Base-by-base conservation (phyloP, 2,888 invertebrate species). In the Sceliomorpha sp. region DNA sequence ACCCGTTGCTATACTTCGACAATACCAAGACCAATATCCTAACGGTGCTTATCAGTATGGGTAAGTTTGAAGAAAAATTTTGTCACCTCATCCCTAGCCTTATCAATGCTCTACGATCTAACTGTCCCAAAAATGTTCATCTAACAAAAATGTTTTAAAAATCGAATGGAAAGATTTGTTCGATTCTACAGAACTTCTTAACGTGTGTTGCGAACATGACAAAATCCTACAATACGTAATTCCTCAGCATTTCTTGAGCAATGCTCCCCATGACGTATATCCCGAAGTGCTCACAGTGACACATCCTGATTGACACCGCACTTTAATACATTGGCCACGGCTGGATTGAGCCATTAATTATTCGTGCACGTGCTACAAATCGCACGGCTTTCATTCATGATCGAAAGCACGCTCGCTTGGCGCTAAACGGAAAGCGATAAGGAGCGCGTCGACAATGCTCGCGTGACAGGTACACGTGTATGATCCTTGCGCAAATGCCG, bases 31-130 rank as follows among this genome's bases (percentile, higher is more conserved):
- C 71, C 75, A 79, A 27, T 73, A 81, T 50, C 84, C 84, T 45
- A 87, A 87, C 59, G 88, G 88, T 66, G 84, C 88, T 48, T 88
- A 88, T 69, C 77, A 83, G 40, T 88, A 79, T 78, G 86, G 86
- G 88, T 88, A 76, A 82, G 80, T 72, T 70, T n/a, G 0, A 4
- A 3, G 3, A 10, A 20, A 0, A 24, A 10, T 17, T 6, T 20
- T 39, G 3, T 5, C 24, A 24, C 24, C 4, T 24, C 3, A 24
- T 7, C 7, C 24, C 7, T 24, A 24, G 24, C 24, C n/a, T n/a
- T n/a, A n/a, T n/a, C n/a, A n/a, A n/a, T n/a, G n/a, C n/a, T n/a
- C n/a, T n/a, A n/a, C n/a, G n/a, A n/a, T n/a, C n/a, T n/a, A n/a
- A n/a, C n/a, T n/a, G n/a, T n/a, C n/a, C n/a, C n/a, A n/a, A n/a